These are phyloP conservation scores for Belonocnema kinseyi DNA, from an alignment of 1,140 invertebrate genomes.

Conservation along the genomic window DNA sequence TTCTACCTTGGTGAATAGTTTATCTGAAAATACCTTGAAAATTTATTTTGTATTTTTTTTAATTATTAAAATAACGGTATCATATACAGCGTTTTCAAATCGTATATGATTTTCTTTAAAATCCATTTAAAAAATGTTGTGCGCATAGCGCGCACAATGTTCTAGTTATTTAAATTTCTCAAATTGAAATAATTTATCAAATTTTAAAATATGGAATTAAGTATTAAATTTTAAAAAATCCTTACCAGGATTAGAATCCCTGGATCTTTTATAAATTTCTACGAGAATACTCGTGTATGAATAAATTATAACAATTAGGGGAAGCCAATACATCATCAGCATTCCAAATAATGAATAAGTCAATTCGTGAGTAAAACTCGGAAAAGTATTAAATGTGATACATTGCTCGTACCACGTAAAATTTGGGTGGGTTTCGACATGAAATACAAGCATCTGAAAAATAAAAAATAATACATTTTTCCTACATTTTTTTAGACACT, in stretches of 20 bases:
- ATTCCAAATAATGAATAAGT: conserved; percentile 87
- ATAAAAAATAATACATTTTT: conserved; percentile 43
- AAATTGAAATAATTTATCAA: too few relatives aligned
- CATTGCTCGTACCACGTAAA: conserved; percentile 88
- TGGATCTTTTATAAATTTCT: conserved; percentile 83
- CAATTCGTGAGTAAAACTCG: conserved; percentile 81
- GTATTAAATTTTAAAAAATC: not conserved
- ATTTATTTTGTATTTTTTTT: too few relatives aligned
- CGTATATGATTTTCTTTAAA: too few relatives aligned
- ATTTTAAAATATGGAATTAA: not conserved
- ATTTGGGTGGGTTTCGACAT: conserved; percentile 85
- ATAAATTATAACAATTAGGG: conserved; percentile 89
- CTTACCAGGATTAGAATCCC: conserved; percentile 58
- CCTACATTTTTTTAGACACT: too few relatives aligned
- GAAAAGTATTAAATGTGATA: conserved; percentile 85
- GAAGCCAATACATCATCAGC: conserved; percentile 90
- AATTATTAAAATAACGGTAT: too few relatives aligned
- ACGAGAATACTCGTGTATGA: conserved; percentile 90
- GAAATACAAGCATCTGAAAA: conserved; percentile 85
- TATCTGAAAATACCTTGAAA: too few relatives aligned
- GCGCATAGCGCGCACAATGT: too few relatives aligned
- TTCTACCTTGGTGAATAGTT: too few relatives aligned
- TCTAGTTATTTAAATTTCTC: too few relatives aligned
- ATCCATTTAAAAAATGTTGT: too few relatives aligned
- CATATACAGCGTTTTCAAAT: too few relatives aligned